phyloP scores from a whole-genome alignment of 2,888 invertebrate genomes.

The Dendrolimus pini region DNA sequence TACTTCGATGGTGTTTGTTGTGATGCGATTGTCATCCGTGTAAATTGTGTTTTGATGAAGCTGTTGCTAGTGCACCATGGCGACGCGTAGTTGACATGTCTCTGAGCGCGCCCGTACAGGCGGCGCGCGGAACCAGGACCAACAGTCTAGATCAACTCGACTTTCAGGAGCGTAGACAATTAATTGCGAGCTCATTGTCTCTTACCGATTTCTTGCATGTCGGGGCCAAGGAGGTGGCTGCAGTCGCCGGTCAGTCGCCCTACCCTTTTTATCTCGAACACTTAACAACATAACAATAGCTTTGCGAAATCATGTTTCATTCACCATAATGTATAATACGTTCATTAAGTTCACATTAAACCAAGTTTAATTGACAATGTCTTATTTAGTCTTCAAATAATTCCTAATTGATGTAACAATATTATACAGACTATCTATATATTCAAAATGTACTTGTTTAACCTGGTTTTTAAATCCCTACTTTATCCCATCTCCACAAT shows the following conservation, averaged over 20 bases:
- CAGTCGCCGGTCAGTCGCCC: constrained; percentile 66
- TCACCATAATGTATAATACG: background rate
- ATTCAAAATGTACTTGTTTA: no score
- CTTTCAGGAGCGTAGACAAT: constrained; percentile 93
- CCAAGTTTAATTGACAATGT: background rate
- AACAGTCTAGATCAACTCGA: constrained; percentile 92
- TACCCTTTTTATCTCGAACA: constrained; percentile 32
- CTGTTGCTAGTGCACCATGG: constrained; percentile 49
- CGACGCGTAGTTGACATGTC: constrained; percentile 72
- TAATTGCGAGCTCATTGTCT: constrained; percentile 92
- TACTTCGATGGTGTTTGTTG: constrained; percentile 31
- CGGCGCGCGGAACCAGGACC: constrained; percentile 79
- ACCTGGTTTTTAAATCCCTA: no score
- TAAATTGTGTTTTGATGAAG: constrained; percentile 47
- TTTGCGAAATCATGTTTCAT: constrained; percentile 42
- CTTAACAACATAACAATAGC: constrained; percentile 53
- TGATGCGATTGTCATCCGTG: constrained; percentile 27
- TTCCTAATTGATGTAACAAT: background rate
- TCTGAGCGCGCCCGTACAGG: constrained; percentile 70
- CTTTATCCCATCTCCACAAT: no score
- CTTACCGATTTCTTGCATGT: constrained; percentile 90
- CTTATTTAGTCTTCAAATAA: background rate
- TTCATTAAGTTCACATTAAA: background rate
- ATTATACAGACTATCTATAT: no score
- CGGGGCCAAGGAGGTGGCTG: constrained; percentile 77